These are phyloP conservation scores for Trematomus loennbergii DNA, from an alignment of 2,113 vertebrate species.

Conservation along the genomic window DNA sequence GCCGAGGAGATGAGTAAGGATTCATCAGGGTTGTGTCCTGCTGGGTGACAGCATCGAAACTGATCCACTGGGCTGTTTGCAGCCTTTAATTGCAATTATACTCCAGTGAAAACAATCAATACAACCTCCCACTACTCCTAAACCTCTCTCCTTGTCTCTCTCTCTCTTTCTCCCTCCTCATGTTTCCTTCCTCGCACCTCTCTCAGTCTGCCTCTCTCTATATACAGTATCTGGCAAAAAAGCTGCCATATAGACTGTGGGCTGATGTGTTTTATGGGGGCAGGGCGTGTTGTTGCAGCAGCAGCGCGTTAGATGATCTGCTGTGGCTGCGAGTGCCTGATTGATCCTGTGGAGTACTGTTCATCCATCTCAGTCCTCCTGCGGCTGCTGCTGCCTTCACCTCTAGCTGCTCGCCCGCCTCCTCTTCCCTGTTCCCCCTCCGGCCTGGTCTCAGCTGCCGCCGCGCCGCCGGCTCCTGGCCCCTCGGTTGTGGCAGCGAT, in stretches of 20 bases:
- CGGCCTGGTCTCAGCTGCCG: slow-evolving; percentile 59
- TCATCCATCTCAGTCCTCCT: slow-evolving; percentile 74
- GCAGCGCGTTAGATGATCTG: slow-evolving; percentile 68
- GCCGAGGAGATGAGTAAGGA: slow-evolving; percentile 46
- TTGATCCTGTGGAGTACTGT: slow-evolving; percentile 72
- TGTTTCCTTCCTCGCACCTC: slow-evolving; percentile 12
- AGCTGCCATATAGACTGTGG: slow-evolving; percentile 11
- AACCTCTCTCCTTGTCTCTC: background rate
- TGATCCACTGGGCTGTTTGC: slow-evolving; percentile 76
- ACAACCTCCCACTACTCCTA: slow-evolving; percentile 21
- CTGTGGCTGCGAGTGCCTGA: slow-evolving; percentile 64
- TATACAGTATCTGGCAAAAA: slow-evolving; percentile 44
- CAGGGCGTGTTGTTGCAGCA: slow-evolving; percentile 22
- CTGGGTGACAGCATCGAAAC: slow-evolving; percentile 70
- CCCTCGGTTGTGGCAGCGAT: slow-evolving; percentile 45
- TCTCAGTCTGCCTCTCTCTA: slow-evolving; percentile 9
- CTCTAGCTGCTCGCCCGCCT: slow-evolving; percentile 44
- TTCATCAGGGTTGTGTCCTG: slow-evolving; percentile 63
- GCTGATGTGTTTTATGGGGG: slow-evolving; percentile 34
- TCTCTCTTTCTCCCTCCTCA: background rate
- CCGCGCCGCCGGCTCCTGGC: slow-evolving; percentile 39
- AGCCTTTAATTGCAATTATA: slow-evolving; percentile 85
- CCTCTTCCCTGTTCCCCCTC: slow-evolving; percentile 18
- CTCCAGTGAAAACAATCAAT: slow-evolving; percentile 82
- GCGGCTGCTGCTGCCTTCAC: slow-evolving; percentile 42